Percentiles rank a stretch among this genome's conserved stretches.
Evolutionary conservation across 2,888 invertebrate genomes (phyloP).

Genomic region (Trissolcus brochymenae): DNA sequence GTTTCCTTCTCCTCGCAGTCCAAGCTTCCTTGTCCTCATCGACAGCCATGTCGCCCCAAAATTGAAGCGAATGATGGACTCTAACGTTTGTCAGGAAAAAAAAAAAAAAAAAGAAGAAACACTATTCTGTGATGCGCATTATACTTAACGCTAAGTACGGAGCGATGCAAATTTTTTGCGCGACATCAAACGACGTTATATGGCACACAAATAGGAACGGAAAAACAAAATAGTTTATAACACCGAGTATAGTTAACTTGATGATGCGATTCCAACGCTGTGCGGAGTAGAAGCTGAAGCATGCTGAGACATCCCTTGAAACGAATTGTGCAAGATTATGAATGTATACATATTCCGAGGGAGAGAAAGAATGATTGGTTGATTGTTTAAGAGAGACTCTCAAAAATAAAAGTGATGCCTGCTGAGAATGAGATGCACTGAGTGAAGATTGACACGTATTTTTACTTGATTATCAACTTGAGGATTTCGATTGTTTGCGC

Average conservation of each 20-base stretch:
- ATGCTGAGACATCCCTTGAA: no score
- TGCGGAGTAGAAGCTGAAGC: no score
- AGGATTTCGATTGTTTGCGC: constrained; percentile 59
- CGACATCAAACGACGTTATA: constrained; percentile 35
- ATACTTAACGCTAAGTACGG: constrained; percentile 11
- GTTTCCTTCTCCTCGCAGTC: constrained; percentile 11
- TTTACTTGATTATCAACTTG: constrained; percentile 64
- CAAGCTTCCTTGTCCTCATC: constrained; percentile 40
- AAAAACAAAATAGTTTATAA: constrained; percentile 16
- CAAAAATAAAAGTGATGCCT: constrained; percentile 59
- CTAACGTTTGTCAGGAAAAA: not conserved
- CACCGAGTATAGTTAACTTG: constrained; percentile 17
- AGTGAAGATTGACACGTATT: constrained; percentile 63
- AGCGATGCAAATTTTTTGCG: constrained; percentile 6
- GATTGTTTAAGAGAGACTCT: constrained; percentile 27
- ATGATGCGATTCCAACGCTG: no score
- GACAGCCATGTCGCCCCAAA: constrained; percentile 22
- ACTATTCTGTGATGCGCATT: constrained; percentile 67
- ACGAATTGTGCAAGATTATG: no score
- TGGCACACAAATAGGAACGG: not conserved
- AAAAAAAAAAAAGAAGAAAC: constrained; percentile 28
- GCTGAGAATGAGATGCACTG: constrained; percentile 58
- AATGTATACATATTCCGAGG: not conserved
- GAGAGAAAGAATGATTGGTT: constrained; percentile 20
- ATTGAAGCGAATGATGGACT: no score